phyloP scores from a whole-genome alignment of 2,113 vertebrate genomes.

The Nicator chloris region DNA sequence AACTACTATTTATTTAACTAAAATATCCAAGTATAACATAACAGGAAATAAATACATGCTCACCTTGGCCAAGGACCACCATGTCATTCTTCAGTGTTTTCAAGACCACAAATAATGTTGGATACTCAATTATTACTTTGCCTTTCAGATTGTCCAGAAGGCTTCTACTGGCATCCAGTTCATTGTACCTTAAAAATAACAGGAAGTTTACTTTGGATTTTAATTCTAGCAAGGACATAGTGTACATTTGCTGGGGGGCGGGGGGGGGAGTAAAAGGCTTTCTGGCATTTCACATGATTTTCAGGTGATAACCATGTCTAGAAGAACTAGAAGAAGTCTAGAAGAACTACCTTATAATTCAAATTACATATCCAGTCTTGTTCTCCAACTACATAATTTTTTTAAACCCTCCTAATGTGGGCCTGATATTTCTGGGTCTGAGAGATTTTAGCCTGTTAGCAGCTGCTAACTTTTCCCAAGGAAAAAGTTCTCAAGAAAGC shows the following conservation, averaged over 20 bases:
- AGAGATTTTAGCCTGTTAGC: no score
- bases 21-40: constrained; percentile 7
- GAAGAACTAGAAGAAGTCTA: background rate
- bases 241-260: background rate
- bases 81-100: constrained; percentile 74
- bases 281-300: background rate
- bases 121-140: constrained; percentile 90
- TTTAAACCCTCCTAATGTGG: background rate
- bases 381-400: background rate
- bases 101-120: constrained; percentile 84
- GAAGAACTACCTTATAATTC: background rate
- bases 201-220: constrained; percentile 13
- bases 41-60: constrained; percentile 23
- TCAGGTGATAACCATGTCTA: background rate
- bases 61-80: constrained; percentile 79
- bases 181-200: constrained; percentile 79
- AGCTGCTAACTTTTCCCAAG: no score
- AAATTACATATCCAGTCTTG: background rate
- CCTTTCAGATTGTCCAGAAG: constrained; percentile 86
- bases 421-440: no score
- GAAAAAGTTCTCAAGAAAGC: no score
- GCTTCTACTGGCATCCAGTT: constrained; percentile 81
- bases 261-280: no score
- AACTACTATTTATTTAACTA: background rate
- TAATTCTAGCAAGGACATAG: background rate